Evolutionary conservation across 2,113 vertebrate genomes (phyloP).

Genomic region (Vicugna pacos): DNA sequence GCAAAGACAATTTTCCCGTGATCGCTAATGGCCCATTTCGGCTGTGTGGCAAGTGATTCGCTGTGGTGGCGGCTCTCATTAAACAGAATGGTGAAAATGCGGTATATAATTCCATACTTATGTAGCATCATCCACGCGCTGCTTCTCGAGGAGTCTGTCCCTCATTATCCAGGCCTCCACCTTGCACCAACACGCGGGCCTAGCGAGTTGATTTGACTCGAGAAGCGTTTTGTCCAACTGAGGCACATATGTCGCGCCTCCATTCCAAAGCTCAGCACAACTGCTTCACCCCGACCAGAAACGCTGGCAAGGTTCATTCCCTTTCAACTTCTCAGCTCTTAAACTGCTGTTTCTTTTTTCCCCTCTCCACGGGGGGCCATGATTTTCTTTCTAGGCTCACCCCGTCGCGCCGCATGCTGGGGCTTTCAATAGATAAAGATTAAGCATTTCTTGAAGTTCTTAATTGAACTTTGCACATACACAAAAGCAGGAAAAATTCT

Average conservation of each 20-base stretch:
- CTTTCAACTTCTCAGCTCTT: constrained; percentile 83
- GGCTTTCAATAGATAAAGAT: constrained; percentile 83
- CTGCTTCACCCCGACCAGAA: constrained; percentile 74
- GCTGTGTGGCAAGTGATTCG: constrained; percentile 90
- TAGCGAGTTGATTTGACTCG: constrained; percentile 71
- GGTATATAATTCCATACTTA: constrained; percentile 83
- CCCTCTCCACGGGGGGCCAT: constrained; percentile 87
- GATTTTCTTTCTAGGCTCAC: constrained; percentile 80
- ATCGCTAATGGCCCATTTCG: constrained; percentile 96
- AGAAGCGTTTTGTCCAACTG: constrained; percentile 83
- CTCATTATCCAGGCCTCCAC: constrained; percentile 84
- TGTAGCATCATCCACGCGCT: constrained; percentile 88
- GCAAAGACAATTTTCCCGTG: constrained; percentile 96
- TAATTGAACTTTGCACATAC: constrained; percentile 71
- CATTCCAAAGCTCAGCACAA: constrained; percentile 75
- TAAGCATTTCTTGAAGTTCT: constrained; percentile 82
- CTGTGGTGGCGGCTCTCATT: constrained; percentile 83
- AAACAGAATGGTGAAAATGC: constrained; percentile 79
- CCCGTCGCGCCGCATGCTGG: constrained; percentile 83
- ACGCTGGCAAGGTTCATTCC: constrained; percentile 71
- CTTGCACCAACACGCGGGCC: constrained; percentile 80
- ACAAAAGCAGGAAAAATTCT: constrained; percentile 7
- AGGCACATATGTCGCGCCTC: constrained; percentile 85
- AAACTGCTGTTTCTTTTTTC: constrained; percentile 86
- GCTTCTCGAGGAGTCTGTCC: constrained; percentile 81